A percentile compares a stretch with the other conserved stretches of the same genome.
These are phyloP conservation scores for Spinus olivaceus DNA, from an alignment of 2,797 vertebrate species.

Conservation along the genomic window DNA sequence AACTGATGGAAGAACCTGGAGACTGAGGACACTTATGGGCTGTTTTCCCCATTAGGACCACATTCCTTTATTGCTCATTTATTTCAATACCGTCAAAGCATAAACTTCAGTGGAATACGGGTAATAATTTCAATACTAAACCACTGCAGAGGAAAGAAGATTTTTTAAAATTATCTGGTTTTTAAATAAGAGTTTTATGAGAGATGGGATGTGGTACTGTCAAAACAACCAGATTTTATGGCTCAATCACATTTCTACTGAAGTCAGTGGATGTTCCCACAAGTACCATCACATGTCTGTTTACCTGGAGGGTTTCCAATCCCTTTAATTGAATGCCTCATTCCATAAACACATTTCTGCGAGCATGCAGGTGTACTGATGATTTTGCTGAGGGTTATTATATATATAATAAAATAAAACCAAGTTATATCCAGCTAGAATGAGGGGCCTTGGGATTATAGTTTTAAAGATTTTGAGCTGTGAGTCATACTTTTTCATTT, in stretches of 20 bases:
- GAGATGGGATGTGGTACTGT: background rate
- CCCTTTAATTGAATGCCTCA: background rate
- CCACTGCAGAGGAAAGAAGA: background rate
- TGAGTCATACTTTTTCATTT: background rate
- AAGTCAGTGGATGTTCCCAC: background rate
- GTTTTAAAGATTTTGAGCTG: background rate
- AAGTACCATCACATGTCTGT: background rate
- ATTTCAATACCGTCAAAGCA: background rate
- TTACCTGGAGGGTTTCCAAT: background rate
- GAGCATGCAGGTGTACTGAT: background rate
- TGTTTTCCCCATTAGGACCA: background rate
- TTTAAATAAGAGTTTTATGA: constrained; percentile 26
- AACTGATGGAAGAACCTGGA: background rate
- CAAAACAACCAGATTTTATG: constrained; percentile 25
- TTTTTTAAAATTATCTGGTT: background rate
- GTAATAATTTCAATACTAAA: background rate
- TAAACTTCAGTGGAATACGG: background rate
- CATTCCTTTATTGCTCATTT: background rate
- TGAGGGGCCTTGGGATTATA: background rate
- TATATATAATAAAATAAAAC: background rate
- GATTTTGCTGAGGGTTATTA: background rate
- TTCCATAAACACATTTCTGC: background rate
- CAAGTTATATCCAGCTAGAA: background rate
- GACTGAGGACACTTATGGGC: background rate
- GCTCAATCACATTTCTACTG: background rate